Evolutionary conservation across 2,888 invertebrate species (phyloP), one percentile per base, ranked within the genome.

Genomic region (Andrena dorsata): DNA sequence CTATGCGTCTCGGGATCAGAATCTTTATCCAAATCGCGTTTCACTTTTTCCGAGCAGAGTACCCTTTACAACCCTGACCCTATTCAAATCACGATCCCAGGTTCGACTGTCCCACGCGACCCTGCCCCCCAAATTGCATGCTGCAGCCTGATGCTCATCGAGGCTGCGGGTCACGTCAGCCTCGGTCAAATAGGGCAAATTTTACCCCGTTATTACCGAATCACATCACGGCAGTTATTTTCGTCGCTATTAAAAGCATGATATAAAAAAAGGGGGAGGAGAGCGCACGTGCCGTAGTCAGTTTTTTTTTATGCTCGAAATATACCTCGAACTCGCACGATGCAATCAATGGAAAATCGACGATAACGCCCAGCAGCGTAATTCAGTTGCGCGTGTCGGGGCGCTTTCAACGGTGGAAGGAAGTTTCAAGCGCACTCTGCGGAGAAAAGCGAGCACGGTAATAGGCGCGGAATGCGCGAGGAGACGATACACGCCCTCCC

Each of bases 361-460:
- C 68, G 64, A 63, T 70, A 79, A 79, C 64, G 49, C 16, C 8
- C 16, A 26, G 30, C 20, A 16, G 35, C 20, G 63, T 76, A 35
- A 76, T 76, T 68, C 68, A 35, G 70, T 64, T 64, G 30, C 58
- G 23, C 41, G 63, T 70, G 30, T 58, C 49, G 72, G 23, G 49
- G 10, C 32, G 58, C 35, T 69, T 35, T 58, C 35, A 35, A 30
- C 63, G 32, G 13, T 26, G 49, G 16, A n/a, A 8, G n/a, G 26
- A 35, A 26, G 13, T 23, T 74, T 74, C 23, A 30, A 41, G 58
- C 20, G 66, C 56, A 66, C 41, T 64, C 68, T 47, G 16, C 64
- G 35, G 41, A 49, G 60, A 64, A 35, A 68, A 47, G 23, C 49
- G 58, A 35, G 41, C 75, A 76, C 76, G 79, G 63, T 76, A 79